Base-by-base conservation (phyloP, 2,888 invertebrate species). In the Meta bourneti region DNA sequence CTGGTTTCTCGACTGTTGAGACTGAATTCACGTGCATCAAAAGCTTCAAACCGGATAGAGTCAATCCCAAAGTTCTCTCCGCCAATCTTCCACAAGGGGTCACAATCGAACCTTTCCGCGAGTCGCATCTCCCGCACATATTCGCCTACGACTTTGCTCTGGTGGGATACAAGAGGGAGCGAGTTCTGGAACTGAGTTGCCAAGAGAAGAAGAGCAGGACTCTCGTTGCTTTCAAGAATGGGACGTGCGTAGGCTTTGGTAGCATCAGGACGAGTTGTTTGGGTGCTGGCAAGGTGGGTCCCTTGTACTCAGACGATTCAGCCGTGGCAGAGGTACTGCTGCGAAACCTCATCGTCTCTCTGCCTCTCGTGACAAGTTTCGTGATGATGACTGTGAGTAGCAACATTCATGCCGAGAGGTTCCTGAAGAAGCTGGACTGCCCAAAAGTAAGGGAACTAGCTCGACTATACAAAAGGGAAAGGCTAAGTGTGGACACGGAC, bases 271-370 rank as follows among this genome's bases (percentile, higher is more conserved):
- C 7, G 48, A 82, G 89, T 72, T 52, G 70, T 54, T 1, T 19
- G 11, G 82, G 82, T 9, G 48, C 49, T 11, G 83, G 75, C 4
- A 13, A 71, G 6, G 72, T 91, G 20, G 92, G 89, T 51, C 92
- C 92, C 2, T 61, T 92, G 61, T 92, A 92, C 77, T 89, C 92
- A 8, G 89, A 92, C 51, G 71, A 85, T 9, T 74, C 74, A 19
- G 19, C n/a, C 8, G 79, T 92, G 7, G 89, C 92, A n/a, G 92
- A 92, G 61, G 71, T 89, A 1, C 9, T 89, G 19, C n/a, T 83
- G 16, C 19, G 51, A 48, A 49, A 74, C 16, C 79, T 84, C 11
- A 72, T 90, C 20, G 49, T 61, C 0, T n/a, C 54, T 6, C 49
- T 83, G 9, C 71, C 75, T 34, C 19, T 61, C 2, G 82, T 51